phyloP scores from a whole-genome alignment of 2,797 vertebrate genomes.

The Parambassis ranga region DNA sequence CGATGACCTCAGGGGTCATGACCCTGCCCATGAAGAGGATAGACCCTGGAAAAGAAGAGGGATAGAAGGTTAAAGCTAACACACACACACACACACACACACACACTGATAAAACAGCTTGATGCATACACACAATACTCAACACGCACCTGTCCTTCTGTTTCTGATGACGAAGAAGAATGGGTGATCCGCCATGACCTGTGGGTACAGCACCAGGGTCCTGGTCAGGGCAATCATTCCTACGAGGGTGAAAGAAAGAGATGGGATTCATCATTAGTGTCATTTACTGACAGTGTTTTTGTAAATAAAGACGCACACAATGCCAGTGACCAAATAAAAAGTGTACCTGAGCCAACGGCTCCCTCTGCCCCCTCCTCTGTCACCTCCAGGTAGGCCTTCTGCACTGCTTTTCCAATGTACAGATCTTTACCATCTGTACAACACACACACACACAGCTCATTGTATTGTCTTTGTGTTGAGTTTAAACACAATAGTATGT shows the following conservation, averaged over 20 bases:
- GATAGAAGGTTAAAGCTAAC: background rate
- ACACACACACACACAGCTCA: constrained; percentile 9
- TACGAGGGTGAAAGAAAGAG: constrained; percentile 46
- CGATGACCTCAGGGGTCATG: constrained; percentile 94
- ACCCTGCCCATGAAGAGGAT: constrained; percentile 97
- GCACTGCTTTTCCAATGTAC: constrained; percentile 90
- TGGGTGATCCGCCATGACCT: constrained; percentile 97
- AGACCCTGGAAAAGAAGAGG: constrained; percentile 78
- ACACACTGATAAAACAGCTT: background rate
- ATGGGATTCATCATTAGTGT: background rate
- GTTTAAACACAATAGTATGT: background rate
- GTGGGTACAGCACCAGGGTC: constrained; percentile 94
- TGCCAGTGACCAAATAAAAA: no score
- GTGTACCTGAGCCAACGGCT: constrained; percentile 89
- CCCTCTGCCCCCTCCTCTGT: constrained; percentile 97
- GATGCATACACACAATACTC: background rate
- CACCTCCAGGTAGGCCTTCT: constrained; percentile 95
- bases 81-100: background rate
- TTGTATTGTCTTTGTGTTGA: background rate
- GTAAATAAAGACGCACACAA: background rate
- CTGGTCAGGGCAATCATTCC: constrained; percentile 95
- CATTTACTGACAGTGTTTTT: constrained; percentile 27
- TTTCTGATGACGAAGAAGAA: constrained; percentile 96
- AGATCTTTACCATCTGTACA: constrained; percentile 84
- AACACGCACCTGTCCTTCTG: constrained; percentile 84